Base-by-base conservation (phyloP, 2,888 invertebrate genomes). In the Koerneria pararmatus region DNA sequence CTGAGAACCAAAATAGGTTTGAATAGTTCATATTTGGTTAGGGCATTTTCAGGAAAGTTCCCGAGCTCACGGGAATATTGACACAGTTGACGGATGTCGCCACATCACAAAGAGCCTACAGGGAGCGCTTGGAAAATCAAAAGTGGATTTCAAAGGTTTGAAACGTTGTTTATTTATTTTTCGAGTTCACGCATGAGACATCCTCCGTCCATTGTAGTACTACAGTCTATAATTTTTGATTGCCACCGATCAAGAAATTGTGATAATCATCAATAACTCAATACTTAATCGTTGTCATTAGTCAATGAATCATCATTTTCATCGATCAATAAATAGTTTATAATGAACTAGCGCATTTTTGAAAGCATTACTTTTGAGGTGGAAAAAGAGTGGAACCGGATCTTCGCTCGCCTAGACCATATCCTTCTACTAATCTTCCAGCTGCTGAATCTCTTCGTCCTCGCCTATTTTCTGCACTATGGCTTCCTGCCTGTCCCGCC, bases 301-400 rank as follows among this genome's bases (percentile, higher is more conserved):
- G 32, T 19, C 35, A 31, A 31, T 35, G n/a, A 22, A 19, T 56
- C 57, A 29, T 5, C 57, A 56, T n/a, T n/a, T n/a, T n/a, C n/a
- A n/a, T n/a, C n/a, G n/a, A n/a, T n/a, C n/a, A n/a, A n/a, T n/a
- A n/a, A n/a, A n/a, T n/a, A n/a, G n/a, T n/a, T n/a, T n/a, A n/a
- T n/a, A n/a, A n/a, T n/a, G n/a, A n/a, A 56, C 0, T 8, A 27
- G n/a, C 57, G 6, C 64, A 51, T 51, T 19, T 6, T 19, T 35
- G 35, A 61, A 41, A n/a, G 60, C 24, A 15, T 15, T 51, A 51
- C 24, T 34, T 69, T 74, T 62, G 59, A 77, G 80, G 75, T 81
- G 15, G 79, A 80, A 69, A 69, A 70, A 37, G 82, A 81, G 66
- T 81, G 81, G 81, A 75, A 73, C 54, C 70, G 77, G 15, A 71